A percentile compares a stretch with the other conserved stretches of the same genome.
These are phyloP conservation scores for Oryzias curvinotus DNA, from an alignment of 2,113 vertebrate species.

Conservation along the genomic window DNA sequence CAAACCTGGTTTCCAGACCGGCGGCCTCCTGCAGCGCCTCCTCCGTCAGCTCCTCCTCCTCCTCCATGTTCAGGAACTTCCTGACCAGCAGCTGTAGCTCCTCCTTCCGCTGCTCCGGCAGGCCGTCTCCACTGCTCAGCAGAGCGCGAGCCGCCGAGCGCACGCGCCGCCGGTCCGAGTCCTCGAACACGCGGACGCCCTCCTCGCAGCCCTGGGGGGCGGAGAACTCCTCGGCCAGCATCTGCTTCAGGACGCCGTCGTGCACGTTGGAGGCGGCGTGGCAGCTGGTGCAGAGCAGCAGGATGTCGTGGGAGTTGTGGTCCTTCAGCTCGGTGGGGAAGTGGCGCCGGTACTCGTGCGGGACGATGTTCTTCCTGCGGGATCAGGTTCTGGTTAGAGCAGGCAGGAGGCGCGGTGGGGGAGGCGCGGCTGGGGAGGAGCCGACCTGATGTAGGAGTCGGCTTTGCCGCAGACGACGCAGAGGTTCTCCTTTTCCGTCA, in stretches of 20 bases:
- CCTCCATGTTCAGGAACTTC: conserved; percentile 71
- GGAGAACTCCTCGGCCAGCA: conserved; percentile 84
- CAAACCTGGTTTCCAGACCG: conserved; percentile 87
- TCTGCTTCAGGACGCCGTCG: conserved; percentile 90
- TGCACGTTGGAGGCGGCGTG: conserved; percentile 93
- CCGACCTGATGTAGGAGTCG: conserved; percentile 94
- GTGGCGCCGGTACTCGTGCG: conserved; percentile 93
- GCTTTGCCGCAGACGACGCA: conserved; percentile 95
- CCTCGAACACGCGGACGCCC: conserved; percentile 86
- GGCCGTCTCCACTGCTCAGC: conserved; percentile 81
- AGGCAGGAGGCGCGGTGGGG: too few relatives aligned
- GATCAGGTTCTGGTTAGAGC: neutral
- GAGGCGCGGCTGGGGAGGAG: neutral
- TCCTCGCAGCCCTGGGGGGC: conserved; percentile 94
- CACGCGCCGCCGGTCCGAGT: conserved; percentile 85
- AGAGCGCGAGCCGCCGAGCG: conserved; percentile 91
- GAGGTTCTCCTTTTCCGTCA: conserved; percentile 93
- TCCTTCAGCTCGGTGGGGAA: conserved; percentile 98
- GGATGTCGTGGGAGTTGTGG: conserved; percentile 96
- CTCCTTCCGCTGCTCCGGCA: conserved; percentile 80
- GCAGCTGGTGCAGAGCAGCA: conserved; percentile 93
- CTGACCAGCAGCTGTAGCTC: conserved; percentile 83
- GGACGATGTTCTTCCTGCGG: conserved; percentile 93
- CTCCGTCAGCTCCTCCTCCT: conserved; percentile 60
- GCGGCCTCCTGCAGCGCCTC: conserved; percentile 85